Evolutionary conservation across 1,140 invertebrate species (phyloP).

Genomic region (Pogonomyrmex californicus): DNA sequence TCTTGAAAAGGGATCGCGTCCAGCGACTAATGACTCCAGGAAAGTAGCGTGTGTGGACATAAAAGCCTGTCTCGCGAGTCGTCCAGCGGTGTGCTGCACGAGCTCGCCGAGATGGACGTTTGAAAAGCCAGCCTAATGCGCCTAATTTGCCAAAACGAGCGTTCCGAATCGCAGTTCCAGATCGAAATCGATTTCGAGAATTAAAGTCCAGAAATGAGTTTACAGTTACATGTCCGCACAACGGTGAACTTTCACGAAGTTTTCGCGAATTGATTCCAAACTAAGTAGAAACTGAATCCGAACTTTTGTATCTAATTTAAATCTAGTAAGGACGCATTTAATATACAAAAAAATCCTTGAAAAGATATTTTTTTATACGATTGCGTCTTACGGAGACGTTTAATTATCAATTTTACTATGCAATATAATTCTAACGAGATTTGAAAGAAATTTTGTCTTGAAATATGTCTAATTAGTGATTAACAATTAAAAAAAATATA

Average conservation of each 20-base stretch:
- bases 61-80: not conserved
- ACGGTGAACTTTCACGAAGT: not conserved
- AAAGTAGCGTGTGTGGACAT: not conserved
- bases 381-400: not conserved
- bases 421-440: not conserved
- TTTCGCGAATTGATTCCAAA: not conserved
- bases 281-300: not conserved
- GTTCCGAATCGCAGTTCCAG: not conserved
- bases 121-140: not conserved
- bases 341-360: not conserved
- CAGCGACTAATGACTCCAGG: conserved; percentile 21
- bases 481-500: not conserved
- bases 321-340: not conserved
- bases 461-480: not conserved
- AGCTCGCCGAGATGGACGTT: not conserved
- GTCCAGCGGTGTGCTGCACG: not conserved
- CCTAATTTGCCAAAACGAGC: not conserved
- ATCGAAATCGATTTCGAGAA: conserved; percentile 3
- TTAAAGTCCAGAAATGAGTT: conserved; percentile 28
- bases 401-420: not conserved
- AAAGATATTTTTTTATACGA: not conserved
- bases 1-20: not conserved
- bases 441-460: not conserved
- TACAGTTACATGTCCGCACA: conserved; percentile 12
- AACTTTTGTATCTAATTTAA: conserved; percentile 35